Base-by-base conservation (phyloP, 1,140 invertebrate species). In the Phymorhynchus buccinoides region DNA sequence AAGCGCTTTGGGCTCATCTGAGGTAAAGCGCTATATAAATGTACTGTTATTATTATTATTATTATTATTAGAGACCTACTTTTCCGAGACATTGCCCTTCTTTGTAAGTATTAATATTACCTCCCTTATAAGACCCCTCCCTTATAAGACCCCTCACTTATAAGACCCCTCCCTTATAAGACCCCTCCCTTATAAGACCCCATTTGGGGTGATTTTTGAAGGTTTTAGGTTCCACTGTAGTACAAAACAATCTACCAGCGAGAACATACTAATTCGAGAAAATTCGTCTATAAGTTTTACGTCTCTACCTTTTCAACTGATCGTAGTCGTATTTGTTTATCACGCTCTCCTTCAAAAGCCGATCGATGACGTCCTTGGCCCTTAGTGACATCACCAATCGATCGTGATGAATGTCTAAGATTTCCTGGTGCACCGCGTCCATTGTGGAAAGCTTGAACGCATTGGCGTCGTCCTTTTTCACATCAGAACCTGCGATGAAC, bases 381-480 rank as follows among this genome's bases (percentile, higher is more conserved):
- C 48, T 37, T 22, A 81, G 27, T 41, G 48, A 66, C 80, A 35
- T 41, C 80, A 81, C 80, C 39, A 81, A 35, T 7, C 39, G 37
- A 41, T 18, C 1, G 80, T 81, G 80, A 35, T 66, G 27, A 3
- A 44, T 39, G 80, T 81, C 80, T 32, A 81, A 32, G n/a, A 81
- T 35, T 48, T 81, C 80, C 4, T 18, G 18, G 52, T 81, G 80
- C 14, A 81, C 52, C 7, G 80, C n/a, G 32, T 81, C 80, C 80
- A 81, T 81, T 1, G 30, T 44, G 3, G 2, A 16, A 6, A n/a
- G 12, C 41, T 39, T 22, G 32, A 18, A 41, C 1, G 3, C 1
- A 77, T 1, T 37, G 9, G 73, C 32, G 1, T 7, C 22, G 3
- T 30, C 27, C 27, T 7, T 16, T 0, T 30, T 14, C 16, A n/a